Base-by-base conservation (phyloP, 2,888 invertebrate species). In the Ecdyonurus torrentis region DNA sequence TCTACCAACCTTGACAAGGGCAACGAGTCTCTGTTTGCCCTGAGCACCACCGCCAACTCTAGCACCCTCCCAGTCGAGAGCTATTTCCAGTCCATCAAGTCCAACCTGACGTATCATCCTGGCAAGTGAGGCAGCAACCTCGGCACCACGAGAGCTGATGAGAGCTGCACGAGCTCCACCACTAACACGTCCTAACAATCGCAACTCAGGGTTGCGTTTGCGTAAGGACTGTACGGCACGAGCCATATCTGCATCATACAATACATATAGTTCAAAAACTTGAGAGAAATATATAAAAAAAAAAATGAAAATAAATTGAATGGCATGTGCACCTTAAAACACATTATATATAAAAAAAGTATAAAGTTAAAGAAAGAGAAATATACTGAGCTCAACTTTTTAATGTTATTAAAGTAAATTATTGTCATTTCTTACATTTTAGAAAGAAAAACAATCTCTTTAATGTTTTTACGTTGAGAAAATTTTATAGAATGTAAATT, bases 71-170 rank as follows among this genome's bases (percentile, higher is more conserved):
- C 66, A 68, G 20, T 58, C 62, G 52, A 70, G 65, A 64, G 67
- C 66, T 19, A 70, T 25, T 60, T 67, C 67, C 15, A 67, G 55
- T 7, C 70, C 70, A 52, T 68, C 67, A 24, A 67, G 60, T 15
- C 67, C 67, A 19, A 65, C 64, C 25, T 66, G 65, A n/a, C 62
- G 61, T 23, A 68, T 61, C 23, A 65, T 18, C n/a, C 5, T 20
- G 50, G 63, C 65, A 63, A 65, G 65, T 24, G 60, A 50, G 19
- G 63, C 64, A 19, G 67, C 62, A 22, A 58, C 55, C 18, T 65
- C 60, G 2, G 64, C 61, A 61, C 61, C 59, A 22, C 59, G n/a
- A 20, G 59, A 58, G 23, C 18, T 25, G 24, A 61, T 61, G 5
- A 67, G 64, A 10, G 64, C 63, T 58, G 61, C 58, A 2, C 62